A percentile compares a stretch with the other conserved stretches of the same genome.
Conservation (phyloP, 2,113 vertebrate species). For the Callipepla californica region DNA sequence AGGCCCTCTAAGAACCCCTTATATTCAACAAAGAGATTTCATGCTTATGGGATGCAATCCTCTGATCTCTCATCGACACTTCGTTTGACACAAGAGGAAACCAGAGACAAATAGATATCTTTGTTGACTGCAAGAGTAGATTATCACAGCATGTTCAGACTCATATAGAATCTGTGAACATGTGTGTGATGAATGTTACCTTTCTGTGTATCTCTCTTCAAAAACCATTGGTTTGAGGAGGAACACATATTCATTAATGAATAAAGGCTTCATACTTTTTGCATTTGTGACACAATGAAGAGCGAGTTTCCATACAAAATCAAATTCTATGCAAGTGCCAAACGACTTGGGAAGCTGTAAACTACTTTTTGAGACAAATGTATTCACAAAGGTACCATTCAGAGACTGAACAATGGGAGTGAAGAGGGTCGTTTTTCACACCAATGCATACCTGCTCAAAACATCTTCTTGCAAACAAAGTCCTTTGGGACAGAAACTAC, state of each 20-base stretch:
- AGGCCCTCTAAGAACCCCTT: not conserved
- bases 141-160: not conserved
- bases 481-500: not conserved
- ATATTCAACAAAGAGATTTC: not conserved
- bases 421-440: not conserved
- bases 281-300: not conserved
- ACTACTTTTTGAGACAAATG: not conserved
- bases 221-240: not conserved
- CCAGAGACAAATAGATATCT: not conserved
- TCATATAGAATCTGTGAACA: not conserved
- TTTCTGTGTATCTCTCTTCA: not conserved
- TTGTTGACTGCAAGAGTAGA: not conserved
- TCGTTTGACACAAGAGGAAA: not conserved
- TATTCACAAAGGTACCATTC: not conserved
- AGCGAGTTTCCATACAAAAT: fast-evolving
- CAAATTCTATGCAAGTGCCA: not conserved
- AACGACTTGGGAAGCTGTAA: not conserved
- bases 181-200: not conserved
- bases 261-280: not conserved
- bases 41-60: not conserved
- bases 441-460: not conserved
- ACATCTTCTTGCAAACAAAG: not conserved
- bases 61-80: not conserved
- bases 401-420: not conserved
- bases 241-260: not conserved